These are phyloP conservation scores for Achlya flavicornis DNA, from an alignment of 2,888 invertebrate genomes.

Conservation along the genomic window DNA sequence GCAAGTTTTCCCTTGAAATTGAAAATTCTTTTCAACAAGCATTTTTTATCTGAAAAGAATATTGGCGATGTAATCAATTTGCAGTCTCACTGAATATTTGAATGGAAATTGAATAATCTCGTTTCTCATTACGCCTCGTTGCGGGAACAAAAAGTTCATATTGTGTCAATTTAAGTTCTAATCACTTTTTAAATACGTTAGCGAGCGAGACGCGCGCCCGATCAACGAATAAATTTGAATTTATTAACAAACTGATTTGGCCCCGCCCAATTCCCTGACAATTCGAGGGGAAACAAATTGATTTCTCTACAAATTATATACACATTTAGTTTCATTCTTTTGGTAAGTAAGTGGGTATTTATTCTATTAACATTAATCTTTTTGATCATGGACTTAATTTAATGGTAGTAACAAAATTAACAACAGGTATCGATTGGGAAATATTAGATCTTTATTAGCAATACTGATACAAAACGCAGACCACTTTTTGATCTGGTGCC, in stretches of 20 bases:
- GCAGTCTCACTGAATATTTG: constrained; percentile 43
- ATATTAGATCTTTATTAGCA: too few relatives aligned
- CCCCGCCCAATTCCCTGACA: constrained; percentile 64
- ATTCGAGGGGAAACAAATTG: constrained; percentile 77
- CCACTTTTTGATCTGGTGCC: too few relatives aligned
- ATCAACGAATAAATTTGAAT: constrained; percentile 84
- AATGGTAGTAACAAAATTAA: too few relatives aligned
- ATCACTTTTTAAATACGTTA: constrained; percentile 84
- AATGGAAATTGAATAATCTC: constrained; percentile 77
- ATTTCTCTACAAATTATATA: constrained; percentile 48
- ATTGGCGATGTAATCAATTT: constrained; percentile 42
- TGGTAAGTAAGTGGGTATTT: background rate
- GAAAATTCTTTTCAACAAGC: constrained; percentile 22
- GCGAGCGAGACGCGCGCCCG: constrained; percentile 69
- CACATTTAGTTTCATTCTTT: constrained; percentile 17
- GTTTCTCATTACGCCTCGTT: constrained; percentile 68
- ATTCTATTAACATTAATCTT: too few relatives aligned
- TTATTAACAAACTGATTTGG: constrained; percentile 75
- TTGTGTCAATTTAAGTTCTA: constrained; percentile 83
- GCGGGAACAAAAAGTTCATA: constrained; percentile 80
- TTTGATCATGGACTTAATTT: too few relatives aligned
- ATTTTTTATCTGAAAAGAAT: constrained; percentile 18
- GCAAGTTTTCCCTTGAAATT: constrained; percentile 17
- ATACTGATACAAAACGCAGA: too few relatives aligned
- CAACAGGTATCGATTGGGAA: too few relatives aligned